Evolutionary conservation across 2,113 vertebrate genomes (phyloP).

Genomic region (Laticauda colubrina): DNA sequence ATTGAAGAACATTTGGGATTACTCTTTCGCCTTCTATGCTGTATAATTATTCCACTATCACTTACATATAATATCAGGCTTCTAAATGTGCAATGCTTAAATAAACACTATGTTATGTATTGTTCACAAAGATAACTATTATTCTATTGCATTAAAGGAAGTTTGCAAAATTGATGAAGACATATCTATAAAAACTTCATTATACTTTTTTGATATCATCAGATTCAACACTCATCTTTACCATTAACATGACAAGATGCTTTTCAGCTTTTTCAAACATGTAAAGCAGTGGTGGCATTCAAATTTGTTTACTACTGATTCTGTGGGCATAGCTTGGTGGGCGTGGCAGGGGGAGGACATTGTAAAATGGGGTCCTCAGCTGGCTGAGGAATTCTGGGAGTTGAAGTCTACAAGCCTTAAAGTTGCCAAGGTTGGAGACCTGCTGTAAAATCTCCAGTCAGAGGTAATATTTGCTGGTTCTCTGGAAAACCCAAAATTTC

Average conservation of each 20-base stretch:
- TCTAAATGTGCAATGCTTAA: conserved; percentile 36
- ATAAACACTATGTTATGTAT: conserved; percentile 31
- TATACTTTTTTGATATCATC: not conserved
- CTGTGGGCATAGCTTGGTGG: too few relatives aligned
- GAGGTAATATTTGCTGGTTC: too few relatives aligned
- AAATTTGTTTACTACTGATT: too few relatives aligned
- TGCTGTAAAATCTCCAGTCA: too few relatives aligned
- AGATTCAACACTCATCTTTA: conserved; percentile 8
- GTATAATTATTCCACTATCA: conserved; percentile 55
- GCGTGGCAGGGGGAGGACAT: too few relatives aligned
- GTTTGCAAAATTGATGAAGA: conserved; percentile 17
- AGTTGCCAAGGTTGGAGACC: too few relatives aligned
- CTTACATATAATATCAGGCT: conserved; percentile 48
- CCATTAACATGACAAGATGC: not conserved
- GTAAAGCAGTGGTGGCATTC: too few relatives aligned
- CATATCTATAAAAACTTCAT: conserved; percentile 19
- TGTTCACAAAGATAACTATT: not conserved
- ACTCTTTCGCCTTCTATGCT: conserved; percentile 18
- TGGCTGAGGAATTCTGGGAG: too few relatives aligned
- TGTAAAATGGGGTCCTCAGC: too few relatives aligned
- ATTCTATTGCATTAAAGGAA: conserved; percentile 8
- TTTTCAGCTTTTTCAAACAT: conserved; percentile 5
- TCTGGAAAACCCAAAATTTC: too few relatives aligned
- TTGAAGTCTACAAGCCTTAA: too few relatives aligned
- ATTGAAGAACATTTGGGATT: conserved; percentile 33